Conservation (phyloP, 2,113 vertebrate genomes). For the Oncorhynchus tshawytscha region DNA sequence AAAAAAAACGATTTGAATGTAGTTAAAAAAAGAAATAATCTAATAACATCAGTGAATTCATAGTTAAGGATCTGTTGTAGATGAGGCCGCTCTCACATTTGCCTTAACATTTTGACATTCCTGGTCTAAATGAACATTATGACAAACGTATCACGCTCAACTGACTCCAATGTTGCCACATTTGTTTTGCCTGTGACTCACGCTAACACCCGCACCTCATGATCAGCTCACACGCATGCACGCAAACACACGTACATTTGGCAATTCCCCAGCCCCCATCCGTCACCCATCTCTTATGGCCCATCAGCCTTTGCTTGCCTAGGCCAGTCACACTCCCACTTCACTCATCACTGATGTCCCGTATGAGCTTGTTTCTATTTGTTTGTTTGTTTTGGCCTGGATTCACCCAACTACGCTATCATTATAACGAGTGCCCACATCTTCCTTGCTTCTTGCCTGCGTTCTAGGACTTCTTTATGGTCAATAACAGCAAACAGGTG, state of each 20-base stretch:
- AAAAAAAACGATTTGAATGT: no score
- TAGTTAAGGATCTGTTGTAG: no score
- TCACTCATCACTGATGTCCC: slow-evolving; percentile 38
- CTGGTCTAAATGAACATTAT: neutral
- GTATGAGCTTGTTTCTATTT: slow-evolving; percentile 56
- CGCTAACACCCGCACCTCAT: slow-evolving; percentile 13
- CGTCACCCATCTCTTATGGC: slow-evolving; percentile 11
- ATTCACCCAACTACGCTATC: slow-evolving; percentile 84
- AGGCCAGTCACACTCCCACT: slow-evolving; percentile 29
- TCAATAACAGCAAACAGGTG: slow-evolving; percentile 98
- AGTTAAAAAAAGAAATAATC: no score
- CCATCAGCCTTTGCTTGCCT: slow-evolving; percentile 44
- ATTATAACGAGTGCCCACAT: slow-evolving; percentile 82
- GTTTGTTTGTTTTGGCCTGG: slow-evolving; percentile 71
- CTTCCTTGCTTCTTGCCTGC: slow-evolving; percentile 95
- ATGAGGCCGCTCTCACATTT: no score
- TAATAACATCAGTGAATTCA: no score
- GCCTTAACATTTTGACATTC: no score
- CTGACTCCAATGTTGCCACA: neutral
- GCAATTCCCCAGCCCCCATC: neutral
- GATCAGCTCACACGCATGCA: neutral
- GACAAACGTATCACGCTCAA: neutral
- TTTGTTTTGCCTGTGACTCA: slow-evolving; percentile 23
- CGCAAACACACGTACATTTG: neutral
- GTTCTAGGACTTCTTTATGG: slow-evolving; percentile 98